These are phyloP conservation scores for Discoglossus pictus DNA, from an alignment of 2,797 vertebrate species.

Conservation along the genomic window DNA sequence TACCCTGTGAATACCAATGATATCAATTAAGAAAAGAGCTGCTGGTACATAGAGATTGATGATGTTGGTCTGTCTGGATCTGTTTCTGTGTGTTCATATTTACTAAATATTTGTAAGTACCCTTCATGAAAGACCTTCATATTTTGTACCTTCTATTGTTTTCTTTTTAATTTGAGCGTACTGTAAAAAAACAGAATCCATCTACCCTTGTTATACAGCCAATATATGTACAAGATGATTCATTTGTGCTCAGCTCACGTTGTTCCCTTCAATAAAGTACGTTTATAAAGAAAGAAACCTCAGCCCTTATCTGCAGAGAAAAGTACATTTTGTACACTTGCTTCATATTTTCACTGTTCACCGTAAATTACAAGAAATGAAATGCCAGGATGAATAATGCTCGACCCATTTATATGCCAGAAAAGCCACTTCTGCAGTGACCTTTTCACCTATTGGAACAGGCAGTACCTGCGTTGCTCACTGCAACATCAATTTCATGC, in stretches of 20 bases:
- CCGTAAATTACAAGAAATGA: conserved; percentile 35
- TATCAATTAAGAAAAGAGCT: no score
- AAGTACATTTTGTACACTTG: conserved; percentile 43
- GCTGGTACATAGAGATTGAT: no score
- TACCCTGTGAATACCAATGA: no score
- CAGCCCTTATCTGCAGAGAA: conserved; percentile 40
- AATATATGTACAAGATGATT: conserved; percentile 41
- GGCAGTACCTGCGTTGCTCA: conserved; percentile 8
- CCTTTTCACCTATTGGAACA: conserved; percentile 34
- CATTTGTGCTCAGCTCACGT: conserved; percentile 39
- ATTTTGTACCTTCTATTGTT: no score
- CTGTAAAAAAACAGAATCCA: not conserved
- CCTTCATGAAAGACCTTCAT: no score
- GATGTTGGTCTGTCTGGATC: no score
- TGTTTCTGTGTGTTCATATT: no score
- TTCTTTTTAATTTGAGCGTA: conserved; percentile 19
- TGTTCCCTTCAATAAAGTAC: conserved; percentile 23
- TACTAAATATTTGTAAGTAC: no score
- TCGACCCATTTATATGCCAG: conserved; percentile 3
- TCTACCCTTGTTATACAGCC: conserved; percentile 31
- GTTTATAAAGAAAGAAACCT: conserved; percentile 43
- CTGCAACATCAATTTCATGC: no score
- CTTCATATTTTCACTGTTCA: conserved; percentile 43
- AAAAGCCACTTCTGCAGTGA: conserved; percentile 7
- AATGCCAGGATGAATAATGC: conserved; percentile 33